phyloP scores from a whole-genome alignment of 2,888 invertebrate genomes.

The Orchesellides sinensis region DNA sequence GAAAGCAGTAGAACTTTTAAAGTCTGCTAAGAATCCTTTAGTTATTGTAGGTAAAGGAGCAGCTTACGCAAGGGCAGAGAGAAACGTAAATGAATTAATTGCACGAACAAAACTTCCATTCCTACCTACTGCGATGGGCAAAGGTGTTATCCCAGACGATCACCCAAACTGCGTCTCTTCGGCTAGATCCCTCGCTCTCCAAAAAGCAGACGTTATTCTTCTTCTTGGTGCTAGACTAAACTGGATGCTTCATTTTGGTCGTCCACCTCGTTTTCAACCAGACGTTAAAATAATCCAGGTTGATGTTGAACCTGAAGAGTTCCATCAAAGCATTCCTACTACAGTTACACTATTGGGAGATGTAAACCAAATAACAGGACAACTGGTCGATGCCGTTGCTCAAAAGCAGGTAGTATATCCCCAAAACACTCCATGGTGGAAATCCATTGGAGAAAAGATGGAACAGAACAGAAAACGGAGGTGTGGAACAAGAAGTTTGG shows the following conservation, averaged over 20 bases:
- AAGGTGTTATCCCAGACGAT: slow-evolving; percentile 79
- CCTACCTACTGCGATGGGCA: slow-evolving; percentile 96
- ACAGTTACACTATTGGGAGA: slow-evolving; percentile 91
- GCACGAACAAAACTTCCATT: slow-evolving; percentile 88
- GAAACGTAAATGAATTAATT: slow-evolving; percentile 84
- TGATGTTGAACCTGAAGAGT: slow-evolving; percentile 92
- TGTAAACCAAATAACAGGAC: slow-evolving; percentile 84
- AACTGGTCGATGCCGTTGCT: slow-evolving; percentile 81
- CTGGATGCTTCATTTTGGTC: slow-evolving; percentile 99
- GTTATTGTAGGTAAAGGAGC: slow-evolving; percentile 80
- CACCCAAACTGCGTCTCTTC: slow-evolving; percentile 87
- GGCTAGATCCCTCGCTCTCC: slow-evolving; percentile 90
- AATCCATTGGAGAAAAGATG: slow-evolving; percentile 83
- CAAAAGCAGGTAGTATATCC: slow-evolving; percentile 81
- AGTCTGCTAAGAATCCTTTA: slow-evolving; percentile 86
- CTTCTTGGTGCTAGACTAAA: slow-evolving; percentile 94
- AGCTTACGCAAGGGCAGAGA: slow-evolving; percentile 88
- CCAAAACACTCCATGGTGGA: slow-evolving; percentile 86
- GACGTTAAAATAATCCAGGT: slow-evolving; percentile 94
- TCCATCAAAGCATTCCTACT: slow-evolving; percentile 91
- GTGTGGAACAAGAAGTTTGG: slow-evolving; percentile 87
- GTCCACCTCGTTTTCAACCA: slow-evolving; percentile 88
- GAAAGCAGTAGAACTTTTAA: slow-evolving; percentile 84
- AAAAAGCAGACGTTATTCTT: slow-evolving; percentile 91
- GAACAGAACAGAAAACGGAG: slow-evolving; percentile 88